Percentiles rank a stretch among this genome's conserved stretches.
Evolutionary conservation across 1,140 invertebrate species (phyloP).

Genomic region (Saxidomus purpurata): DNA sequence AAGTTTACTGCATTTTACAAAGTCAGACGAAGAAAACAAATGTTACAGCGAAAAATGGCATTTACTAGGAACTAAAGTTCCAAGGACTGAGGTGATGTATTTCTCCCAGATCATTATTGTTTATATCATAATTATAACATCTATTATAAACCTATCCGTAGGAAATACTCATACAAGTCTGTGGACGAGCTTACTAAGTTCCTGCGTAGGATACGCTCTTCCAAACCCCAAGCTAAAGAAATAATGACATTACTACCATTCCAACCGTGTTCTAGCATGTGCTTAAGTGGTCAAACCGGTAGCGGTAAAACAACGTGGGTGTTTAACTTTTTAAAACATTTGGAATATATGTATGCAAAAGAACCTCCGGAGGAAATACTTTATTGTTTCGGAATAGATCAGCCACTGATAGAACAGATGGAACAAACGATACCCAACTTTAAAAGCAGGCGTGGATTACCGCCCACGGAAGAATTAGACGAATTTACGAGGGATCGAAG

Average conservation of each 20-base stretch:
- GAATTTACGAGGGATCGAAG: not conserved
- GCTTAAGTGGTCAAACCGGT: too few species aligned
- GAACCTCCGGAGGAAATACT: not conserved
- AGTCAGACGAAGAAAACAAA: not conserved
- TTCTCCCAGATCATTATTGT: not conserved
- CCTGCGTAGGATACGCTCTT: not conserved
- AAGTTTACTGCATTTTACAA: not conserved
- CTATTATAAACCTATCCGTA: slow-evolving; percentile 17
- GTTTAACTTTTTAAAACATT: not conserved
- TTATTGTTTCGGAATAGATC: slow-evolving; percentile 57
- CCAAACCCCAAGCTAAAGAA: not conserved
- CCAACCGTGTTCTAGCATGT: not conserved
- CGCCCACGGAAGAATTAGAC: not conserved
- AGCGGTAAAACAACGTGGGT: not conserved
- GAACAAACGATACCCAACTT: not conserved
- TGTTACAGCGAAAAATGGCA: not conserved
- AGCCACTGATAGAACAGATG: slow-evolving; percentile 30
- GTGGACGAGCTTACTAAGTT: slow-evolving; percentile 2
- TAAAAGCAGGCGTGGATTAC: not conserved
- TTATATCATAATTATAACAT: not conserved
- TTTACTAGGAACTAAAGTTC: not conserved
- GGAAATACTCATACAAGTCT: not conserved
- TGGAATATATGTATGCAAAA: not conserved
- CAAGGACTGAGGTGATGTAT: not conserved
- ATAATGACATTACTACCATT: not conserved